These are phyloP conservation scores for Seira sanloemensis DNA, from an alignment of 2,888 invertebrate genomes.

Conservation along the genomic window DNA sequence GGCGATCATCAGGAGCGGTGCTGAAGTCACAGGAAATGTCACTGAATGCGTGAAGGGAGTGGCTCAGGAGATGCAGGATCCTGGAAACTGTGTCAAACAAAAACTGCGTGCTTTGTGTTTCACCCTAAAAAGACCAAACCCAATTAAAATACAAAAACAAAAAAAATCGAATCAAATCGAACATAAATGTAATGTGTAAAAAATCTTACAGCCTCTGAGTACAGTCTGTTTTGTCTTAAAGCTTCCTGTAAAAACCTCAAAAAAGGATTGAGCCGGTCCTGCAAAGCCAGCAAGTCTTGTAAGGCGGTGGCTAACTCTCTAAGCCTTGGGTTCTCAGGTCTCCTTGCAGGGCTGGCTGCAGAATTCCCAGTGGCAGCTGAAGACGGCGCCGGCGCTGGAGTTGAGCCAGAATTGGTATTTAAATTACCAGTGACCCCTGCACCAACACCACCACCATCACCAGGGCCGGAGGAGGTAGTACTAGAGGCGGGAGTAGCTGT, in stretches of 20 bases:
- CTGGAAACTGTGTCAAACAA: slow-evolving; percentile 86
- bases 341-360: slow-evolving; percentile 39
- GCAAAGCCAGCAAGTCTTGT: slow-evolving; percentile 67
- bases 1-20: slow-evolving; percentile 81
- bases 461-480: not conserved
- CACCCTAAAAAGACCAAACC: slow-evolving; percentile 52
- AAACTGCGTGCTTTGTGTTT: slow-evolving; percentile 78
- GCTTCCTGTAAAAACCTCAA: slow-evolving; percentile 64
- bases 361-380: not conserved
- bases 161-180: too few relatives aligned
- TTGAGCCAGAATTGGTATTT: too few relatives aligned
- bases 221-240: slow-evolving; percentile 63
- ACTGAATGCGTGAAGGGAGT: slow-evolving; percentile 91
- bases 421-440: not conserved
- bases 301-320: slow-evolving; percentile 69
- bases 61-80: slow-evolving; percentile 89
- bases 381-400: not conserved
- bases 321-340: slow-evolving; percentile 65
- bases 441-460: not conserved
- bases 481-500: not conserved
- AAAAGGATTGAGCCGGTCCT: slow-evolving; percentile 69
- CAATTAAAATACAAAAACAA: not conserved
- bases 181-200: too few relatives aligned
- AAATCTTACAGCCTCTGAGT: slow-evolving; percentile 57
- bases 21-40: slow-evolving; percentile 87